phyloP scores from a whole-genome alignment of 2,888 invertebrate genomes.

The Seladonia tumulorum region DNA sequence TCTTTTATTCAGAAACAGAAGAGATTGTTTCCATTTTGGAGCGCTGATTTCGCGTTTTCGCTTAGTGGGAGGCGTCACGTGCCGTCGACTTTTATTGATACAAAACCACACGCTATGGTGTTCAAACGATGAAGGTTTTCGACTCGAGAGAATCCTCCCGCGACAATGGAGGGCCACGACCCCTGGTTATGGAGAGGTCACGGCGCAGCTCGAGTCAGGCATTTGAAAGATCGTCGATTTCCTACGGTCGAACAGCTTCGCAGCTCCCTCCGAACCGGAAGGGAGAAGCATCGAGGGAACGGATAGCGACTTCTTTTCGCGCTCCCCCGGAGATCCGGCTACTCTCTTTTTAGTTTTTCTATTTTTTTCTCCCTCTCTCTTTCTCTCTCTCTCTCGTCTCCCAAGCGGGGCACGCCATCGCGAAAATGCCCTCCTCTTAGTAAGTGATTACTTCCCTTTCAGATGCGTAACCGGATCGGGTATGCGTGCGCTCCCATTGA shows the following conservation, averaged over 20 bases:
- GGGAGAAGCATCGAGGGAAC: slow-evolving; percentile 25
- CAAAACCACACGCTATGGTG: neutral
- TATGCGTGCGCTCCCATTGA: slow-evolving; percentile 56
- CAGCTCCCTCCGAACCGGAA: slow-evolving; percentile 31
- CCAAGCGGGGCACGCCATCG: slow-evolving; percentile 46
- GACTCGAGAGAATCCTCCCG: slow-evolving; percentile 22
- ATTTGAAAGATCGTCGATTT: slow-evolving; percentile 57
- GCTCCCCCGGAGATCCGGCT: slow-evolving; percentile 14
- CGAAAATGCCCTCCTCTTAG: slow-evolving; percentile 56
- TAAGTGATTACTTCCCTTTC: slow-evolving; percentile 69
- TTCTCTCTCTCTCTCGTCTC: neutral
- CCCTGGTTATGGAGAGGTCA: slow-evolving; percentile 3
- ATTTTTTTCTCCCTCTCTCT: neutral
- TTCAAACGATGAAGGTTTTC: slow-evolving; percentile 2
- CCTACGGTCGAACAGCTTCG: slow-evolving; percentile 31
- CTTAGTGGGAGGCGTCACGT: too few species aligned
- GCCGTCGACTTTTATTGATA: slow-evolving; percentile 11
- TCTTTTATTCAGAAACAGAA: too few species aligned
- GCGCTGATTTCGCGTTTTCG: too few species aligned
- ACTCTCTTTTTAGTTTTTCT: slow-evolving; percentile 6
- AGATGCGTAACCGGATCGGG: slow-evolving; percentile 58
- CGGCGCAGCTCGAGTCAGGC: neutral
- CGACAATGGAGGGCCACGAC: neutral
- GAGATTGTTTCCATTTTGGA: too few species aligned
- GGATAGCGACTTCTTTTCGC: slow-evolving; percentile 49